Evolutionary conservation across 2,888 invertebrate genomes (phyloP), one percentile per base, ranked within the genome.

Genomic region (Sisyra terminalis): DNA sequence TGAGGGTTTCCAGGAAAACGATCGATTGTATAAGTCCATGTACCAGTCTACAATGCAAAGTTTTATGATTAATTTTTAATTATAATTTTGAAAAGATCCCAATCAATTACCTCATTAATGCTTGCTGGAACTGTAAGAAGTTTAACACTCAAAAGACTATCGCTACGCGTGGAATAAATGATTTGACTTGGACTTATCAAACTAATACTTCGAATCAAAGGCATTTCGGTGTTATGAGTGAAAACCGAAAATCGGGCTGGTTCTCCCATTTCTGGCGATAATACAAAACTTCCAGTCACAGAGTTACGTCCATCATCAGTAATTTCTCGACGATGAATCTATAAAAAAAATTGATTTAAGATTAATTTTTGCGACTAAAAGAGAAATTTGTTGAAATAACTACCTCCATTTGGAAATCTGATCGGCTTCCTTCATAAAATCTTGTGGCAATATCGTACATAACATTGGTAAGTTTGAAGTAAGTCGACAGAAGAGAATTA

Each of bases 1-100:
- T 73, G 71, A 0, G 72, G 72, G 49, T 67, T 70, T 9, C 72
- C 72, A 24, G 65, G 57, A 44, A 66, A 65, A 2, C 71, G 63
- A 50, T 72, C 71, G 24, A 74, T 67, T 15, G 63, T 66, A 52
- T 73, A 73, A 1, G 68, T 67, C 74, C 74, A 74, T 1, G 68
- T 66, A 10, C 74, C 74, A 32, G 67, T 65, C 62, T 63, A 49
- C 30, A 55, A 55, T 45, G 44, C 34, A 42, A 40, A 39, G 8
- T 29, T 29, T 29, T 29, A 17, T 4, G 17, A 38, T 15, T 13
- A 36, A 36, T 13, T 13, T 17, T 39, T 39, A 39, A 17, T 39
- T 4, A 3, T n/a, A 18, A 4, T 39, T 18, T 15, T 39, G 17
- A 9, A 24, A 11, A 30, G 42, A 5, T 16, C 14, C 17, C n/a